Evolutionary conservation across 2,113 vertebrate genomes (phyloP), one percentile per base, ranked within the genome.

Genomic region (Lepidothrix coronata): DNA sequence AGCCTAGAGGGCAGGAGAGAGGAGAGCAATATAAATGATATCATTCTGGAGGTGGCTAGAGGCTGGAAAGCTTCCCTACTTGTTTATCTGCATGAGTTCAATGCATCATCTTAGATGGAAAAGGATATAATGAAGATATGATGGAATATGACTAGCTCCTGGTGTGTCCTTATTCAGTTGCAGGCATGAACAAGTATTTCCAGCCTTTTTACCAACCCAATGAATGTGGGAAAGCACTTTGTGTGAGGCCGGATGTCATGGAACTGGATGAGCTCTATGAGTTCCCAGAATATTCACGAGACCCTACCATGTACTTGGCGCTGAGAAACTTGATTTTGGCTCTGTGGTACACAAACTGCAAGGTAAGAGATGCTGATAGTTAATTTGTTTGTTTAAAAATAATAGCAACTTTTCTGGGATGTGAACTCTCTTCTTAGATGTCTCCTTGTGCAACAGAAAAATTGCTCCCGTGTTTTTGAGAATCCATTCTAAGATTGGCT

Each of bases 201-300:
- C 99, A 99, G 98, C 99, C 99, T 16, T 99, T 99, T 90, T 99
- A 99, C 93, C 99, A 99, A 97, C 99, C 99, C 43, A 99, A 99
- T 12, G 99, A 99, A 96, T 99, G 99, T 70, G 99, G 99, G 27
- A 99, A 99, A 97, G 99, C 99, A 83, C 98, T 99, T 78, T 99
- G 99, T 51, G 99, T 99, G 88, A 97, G 99, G 88, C 99, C 99
- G 0, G 99, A 99, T 57, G 99, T 99, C 97, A 99, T 99, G 99
- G 99, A 99, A 97, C 96, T 99, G 91, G 99, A 99, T 49, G 99
- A 99, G 96, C 99, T 99, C 78, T 99, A 99, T 41, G 99, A 99
- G 98, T 99, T 99, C 93, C 99, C 99, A 9, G 99, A 99, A 91
- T 99, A 99, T 95, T 99, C 99, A 54, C 98, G 99, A 2, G 99